These are phyloP conservation scores for Cephus rjabovi DNA, from an alignment of 2,888 invertebrate genomes.

Conservation along the genomic window DNA sequence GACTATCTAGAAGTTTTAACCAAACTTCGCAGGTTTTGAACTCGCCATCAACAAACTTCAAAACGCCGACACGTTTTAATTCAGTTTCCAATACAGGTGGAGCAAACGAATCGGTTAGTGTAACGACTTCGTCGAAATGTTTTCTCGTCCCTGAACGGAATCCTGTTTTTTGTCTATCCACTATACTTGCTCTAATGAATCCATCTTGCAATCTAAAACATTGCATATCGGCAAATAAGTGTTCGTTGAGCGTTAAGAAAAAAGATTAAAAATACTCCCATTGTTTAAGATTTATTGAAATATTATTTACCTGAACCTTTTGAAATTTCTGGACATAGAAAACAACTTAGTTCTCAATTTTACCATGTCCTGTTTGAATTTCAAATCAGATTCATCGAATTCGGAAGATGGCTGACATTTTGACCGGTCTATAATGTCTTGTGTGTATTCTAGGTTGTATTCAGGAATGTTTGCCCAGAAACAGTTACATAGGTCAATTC, in stretches of 20 bases:
- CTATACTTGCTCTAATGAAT: neutral
- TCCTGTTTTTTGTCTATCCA: conserved; percentile 11
- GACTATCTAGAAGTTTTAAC: conserved; percentile 33
- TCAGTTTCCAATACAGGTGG: conserved; percentile 18
- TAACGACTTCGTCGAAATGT: conserved; percentile 23
- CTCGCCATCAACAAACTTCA: conserved; percentile 38
- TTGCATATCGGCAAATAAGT: neutral
- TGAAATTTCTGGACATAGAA: conserved; percentile 13
- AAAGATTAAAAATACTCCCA: neutral
- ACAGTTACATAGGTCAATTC: conserved; percentile 15
- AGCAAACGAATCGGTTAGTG: conserved; percentile 15
- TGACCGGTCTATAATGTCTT: conserved; percentile 25
- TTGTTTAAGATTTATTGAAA: neutral
- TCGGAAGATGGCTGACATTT: conserved; percentile 22
- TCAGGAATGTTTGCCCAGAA: conserved; percentile 33
- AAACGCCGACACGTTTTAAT: conserved; percentile 19
- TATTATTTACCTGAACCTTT: conserved; percentile 9
- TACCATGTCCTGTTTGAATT: conserved; percentile 40
- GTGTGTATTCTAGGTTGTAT: conserved; percentile 25
- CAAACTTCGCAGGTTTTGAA: conserved; percentile 31
- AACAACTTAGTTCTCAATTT: conserved; percentile 37
- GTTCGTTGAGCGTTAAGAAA: neutral
- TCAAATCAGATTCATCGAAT: conserved; percentile 40
- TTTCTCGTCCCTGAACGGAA: conserved; percentile 11
- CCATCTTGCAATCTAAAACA: neutral